Evolutionary conservation across 2,888 invertebrate species (phyloP).

Genomic region (Calameuta pallipes): DNA sequence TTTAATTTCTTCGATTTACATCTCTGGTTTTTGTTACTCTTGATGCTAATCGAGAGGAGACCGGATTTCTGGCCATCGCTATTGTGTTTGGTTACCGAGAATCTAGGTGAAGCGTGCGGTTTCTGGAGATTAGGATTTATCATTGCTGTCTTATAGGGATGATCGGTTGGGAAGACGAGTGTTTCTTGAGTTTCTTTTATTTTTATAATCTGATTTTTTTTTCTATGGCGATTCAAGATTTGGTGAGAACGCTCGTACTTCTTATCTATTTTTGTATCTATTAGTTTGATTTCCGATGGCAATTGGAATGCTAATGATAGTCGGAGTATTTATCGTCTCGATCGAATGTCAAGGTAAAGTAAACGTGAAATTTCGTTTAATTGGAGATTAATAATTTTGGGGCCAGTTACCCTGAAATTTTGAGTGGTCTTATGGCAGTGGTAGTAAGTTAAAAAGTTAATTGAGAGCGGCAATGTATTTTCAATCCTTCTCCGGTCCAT

Average conservation of each 20-base stretch:
- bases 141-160: background rate
- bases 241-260: background rate
- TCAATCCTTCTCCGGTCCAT: conserved; percentile 48
- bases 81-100: background rate
- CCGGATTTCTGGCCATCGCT: background rate
- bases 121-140: background rate
- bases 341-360: background rate
- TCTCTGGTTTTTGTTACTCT: background rate
- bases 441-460: conserved; percentile 36
- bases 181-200: background rate
- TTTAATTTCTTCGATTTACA: background rate
- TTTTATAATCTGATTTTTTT: background rate
- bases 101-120: background rate
- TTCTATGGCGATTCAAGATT: background rate
- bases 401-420: background rate
- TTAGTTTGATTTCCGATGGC: background rate
- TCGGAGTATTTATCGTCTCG: background rate
- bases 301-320: background rate
- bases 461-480: conserved; percentile 27
- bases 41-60: background rate
- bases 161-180: no score
- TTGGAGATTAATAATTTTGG: background rate
- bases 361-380: background rate
- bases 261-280: background rate
- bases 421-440: background rate